Evolutionary conservation across 1,140 invertebrate genomes (phyloP), one percentile per base, ranked within the genome.

Genomic region (Tribolium madens): DNA sequence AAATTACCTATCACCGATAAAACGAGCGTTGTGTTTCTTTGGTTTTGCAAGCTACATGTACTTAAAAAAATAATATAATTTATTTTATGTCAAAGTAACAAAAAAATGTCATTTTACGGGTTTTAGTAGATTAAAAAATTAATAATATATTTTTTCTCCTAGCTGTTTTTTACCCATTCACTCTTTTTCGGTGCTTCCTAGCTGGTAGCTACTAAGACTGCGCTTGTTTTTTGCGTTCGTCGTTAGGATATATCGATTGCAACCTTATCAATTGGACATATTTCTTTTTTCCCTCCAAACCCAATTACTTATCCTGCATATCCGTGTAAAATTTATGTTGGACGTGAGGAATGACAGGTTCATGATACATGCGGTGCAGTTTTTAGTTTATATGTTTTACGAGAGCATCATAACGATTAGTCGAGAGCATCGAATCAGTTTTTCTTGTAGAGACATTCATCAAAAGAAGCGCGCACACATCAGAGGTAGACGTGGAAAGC

Each of bases 321-420:
- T 36, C 36, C 57, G 21, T 64, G 5, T 21, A 18, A 33, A 64
- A 64, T 64, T 64, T 64, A 64, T 64, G 57, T 64, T n/a, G n/a
- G 57, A 13, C 57, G 57, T 64, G 57, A 3, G 57, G 26, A 64
- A 31, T 36, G 57, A 64, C 57, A 64, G 57, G 21, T 64, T 17
- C 57, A 64, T 64, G 57, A 64, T 64, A 26, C 57, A 64, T 64
- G 57, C 26, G 21, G n/a, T 64, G 10, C 21, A 12, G 21, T 9
- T 57, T 64, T 64, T 64, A 33, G 57, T 64, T 64, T 64, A 64
- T 64, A 33, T 26, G 57, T 33, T 14, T 26, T 64, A 64, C 57
- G 57, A 64, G 57, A 64, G 57, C 57, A n/a, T 64, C 57, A 64
- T 64, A 64, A 64, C 57, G 57, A 64, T 64, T 64, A 64, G 57